Conservation (phyloP, 2,113 vertebrate genomes). For the Procapra przewalskii region DNA sequence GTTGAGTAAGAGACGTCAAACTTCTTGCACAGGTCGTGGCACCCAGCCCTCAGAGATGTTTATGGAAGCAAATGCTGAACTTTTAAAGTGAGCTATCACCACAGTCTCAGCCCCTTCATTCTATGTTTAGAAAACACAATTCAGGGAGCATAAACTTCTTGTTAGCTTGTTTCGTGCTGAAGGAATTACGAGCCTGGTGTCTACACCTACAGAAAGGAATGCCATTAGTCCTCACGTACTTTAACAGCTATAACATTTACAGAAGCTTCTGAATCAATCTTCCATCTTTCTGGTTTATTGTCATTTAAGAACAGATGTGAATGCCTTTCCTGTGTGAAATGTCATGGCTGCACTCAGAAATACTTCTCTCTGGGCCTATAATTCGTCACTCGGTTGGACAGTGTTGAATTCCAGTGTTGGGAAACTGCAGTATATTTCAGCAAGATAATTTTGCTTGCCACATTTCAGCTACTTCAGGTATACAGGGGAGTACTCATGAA, state of each 20-base stretch:
- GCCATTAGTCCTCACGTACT: background rate
- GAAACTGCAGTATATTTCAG: slow-evolving; percentile 56
- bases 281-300: slow-evolving; percentile 56
- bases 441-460: slow-evolving; percentile 57
- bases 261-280: slow-evolving; percentile 42
- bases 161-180: slow-evolving; percentile 45
- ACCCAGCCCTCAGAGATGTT: background rate
- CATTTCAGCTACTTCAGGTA: slow-evolving; percentile 34
- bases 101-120: background rate
- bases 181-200: slow-evolving; percentile 39
- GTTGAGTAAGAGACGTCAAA: background rate
- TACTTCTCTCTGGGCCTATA: slow-evolving; percentile 27
- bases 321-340: slow-evolving; percentile 58
- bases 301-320: slow-evolving; percentile 60
- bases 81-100: background rate
- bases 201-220: background rate
- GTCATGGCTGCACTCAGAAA: slow-evolving; percentile 52
- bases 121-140: slow-evolving; percentile 39
- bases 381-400: slow-evolving; percentile 27
- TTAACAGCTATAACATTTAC: slow-evolving; percentile 42
- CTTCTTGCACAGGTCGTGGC: background rate
- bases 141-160: slow-evolving; percentile 1
- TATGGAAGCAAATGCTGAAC: slow-evolving; percentile 19
- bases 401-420: background rate
- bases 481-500: background rate